Base-by-base conservation (phyloP, 1,140 invertebrate genomes). In the Aphidius gifuensis region DNA sequence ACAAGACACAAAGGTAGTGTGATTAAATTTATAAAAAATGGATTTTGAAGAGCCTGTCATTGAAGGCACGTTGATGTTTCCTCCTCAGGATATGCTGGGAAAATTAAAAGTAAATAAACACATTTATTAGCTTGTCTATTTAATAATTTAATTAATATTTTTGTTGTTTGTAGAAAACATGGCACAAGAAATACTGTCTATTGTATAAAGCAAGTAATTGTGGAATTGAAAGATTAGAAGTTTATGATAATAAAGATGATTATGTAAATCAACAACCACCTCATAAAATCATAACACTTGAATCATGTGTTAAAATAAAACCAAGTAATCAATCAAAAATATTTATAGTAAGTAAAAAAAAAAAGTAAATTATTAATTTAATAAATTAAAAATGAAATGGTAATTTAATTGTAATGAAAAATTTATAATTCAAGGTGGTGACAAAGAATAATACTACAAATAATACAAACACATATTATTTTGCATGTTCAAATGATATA, bases 261-360 rank as follows among this genome's bases (percentile, higher is more conserved):
- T 87, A 87, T 69, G 74, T 86, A 11, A 83, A 83, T 45, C 86
- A 88, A 75, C 83, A 82, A 70, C 81, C 84, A 46, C 83, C 85
- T 58, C 85, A 86, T 48, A 88, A 87, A 70, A 92, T 93, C 53
- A 87, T 93, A 63, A 91, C 91, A 2, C 80, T 93, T 45, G 90
- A 92, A 80, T 90, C 92, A 74, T 93, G 92, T 74, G 86, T 93
- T 21, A 93, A 93, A 85, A 92, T 94, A 72, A 86, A 87, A 46
- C 83, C 83, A 23, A 85, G 83, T 68, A 79, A 82, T 71, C 84
- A 85, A 66, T 71, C 75, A 2, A 76, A 82, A 76, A 83, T 85
- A 3, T 85, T 85, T 69, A 80, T 74, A 38, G 84, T 85, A 78
- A 73, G 79, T 63, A 0, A 40, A 23, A 11, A 44, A 44, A 11